Evolutionary conservation across 64 coral and sea anemone genomes (phyloP).

Genomic region (Orbicella faveolata): DNA sequence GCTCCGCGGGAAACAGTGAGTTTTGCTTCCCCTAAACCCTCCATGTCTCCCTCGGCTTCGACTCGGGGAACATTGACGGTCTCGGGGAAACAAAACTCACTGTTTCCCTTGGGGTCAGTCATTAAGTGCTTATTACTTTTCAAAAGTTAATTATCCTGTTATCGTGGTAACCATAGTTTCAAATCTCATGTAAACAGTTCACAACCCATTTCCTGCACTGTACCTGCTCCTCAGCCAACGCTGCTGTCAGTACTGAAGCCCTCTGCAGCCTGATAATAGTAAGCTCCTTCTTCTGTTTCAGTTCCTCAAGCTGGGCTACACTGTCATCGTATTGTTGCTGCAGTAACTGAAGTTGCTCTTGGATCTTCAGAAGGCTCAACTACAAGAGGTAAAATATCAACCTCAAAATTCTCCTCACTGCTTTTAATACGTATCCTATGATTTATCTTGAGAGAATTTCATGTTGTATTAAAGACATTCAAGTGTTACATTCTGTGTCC

Average conservation of each 20-base stretch:
- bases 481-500: too few species aligned
- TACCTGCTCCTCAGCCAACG: conserved; percentile 86
- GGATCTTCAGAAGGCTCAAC: conserved; percentile 69
- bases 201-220: neutral
- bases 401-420: neutral
- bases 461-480: too few species aligned
- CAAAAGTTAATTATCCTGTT: too few species aligned
- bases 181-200: neutral
- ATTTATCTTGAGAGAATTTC: too few species aligned
- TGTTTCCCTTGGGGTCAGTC: too few species aligned
- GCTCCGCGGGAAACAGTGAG: too few species aligned
- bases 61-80: too few species aligned
- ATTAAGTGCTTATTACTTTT: neutral
- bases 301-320: conserved; percentile 78
- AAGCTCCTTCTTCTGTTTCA: conserved; percentile 84
- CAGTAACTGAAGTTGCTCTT: conserved; percentile 77
- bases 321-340: conserved; percentile 81
- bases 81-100: too few species aligned
- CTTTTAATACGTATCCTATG: neutral
- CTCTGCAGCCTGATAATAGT: conserved; percentile 74
- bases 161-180: too few species aligned
- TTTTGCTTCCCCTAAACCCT: too few species aligned
- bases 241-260: conserved; percentile 75
- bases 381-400: neutral
- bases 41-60: too few species aligned